Evolutionary conservation across 2,888 invertebrate species (phyloP).

Genomic region (Phortica okadai): DNA sequence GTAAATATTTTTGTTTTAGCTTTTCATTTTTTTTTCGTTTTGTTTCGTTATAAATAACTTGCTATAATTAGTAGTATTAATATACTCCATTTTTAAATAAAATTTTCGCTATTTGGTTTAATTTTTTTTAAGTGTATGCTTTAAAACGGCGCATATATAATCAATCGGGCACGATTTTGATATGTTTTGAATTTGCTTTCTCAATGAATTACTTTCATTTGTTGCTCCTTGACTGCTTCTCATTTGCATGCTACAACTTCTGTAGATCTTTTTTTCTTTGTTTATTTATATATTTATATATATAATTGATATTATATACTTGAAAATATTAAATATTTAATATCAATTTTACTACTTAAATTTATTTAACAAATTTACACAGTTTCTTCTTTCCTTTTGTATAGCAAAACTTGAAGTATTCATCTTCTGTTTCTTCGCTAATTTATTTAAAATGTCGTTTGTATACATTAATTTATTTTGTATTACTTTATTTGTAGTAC

Average conservation of each 20-base stretch:
- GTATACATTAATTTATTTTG: conserved; percentile 45
- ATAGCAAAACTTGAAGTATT: conserved; percentile 33
- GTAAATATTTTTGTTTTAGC: conserved; percentile 21
- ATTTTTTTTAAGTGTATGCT: conserved; percentile 38
- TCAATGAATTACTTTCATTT: conserved; percentile 41
- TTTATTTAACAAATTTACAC: conserved; percentile 62
- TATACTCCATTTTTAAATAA: conserved; percentile 26
- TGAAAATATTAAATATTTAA: conserved; percentile 26
- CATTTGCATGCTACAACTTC: conserved; percentile 15
- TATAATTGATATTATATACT: conserved; percentile 37
- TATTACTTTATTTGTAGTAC: conserved; percentile 29
- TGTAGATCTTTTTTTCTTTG: conserved; percentile 67
- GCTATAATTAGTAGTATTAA: conserved; percentile 29
- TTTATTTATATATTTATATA: conserved; percentile 39
- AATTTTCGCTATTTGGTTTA: conserved; percentile 45
- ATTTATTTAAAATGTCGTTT: conserved; percentile 43
- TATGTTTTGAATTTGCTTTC: conserved; percentile 75
- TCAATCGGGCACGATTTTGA: conserved; percentile 77
- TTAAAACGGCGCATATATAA: conserved; percentile 62
- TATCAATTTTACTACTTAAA: conserved; percentile 60
- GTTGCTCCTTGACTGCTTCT: conserved; percentile 31
- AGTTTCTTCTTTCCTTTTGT: conserved; percentile 34
- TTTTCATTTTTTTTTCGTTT: neutral
- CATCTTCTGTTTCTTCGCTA: conserved; percentile 33
- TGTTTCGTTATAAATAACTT: conserved; percentile 3